Conservation (phyloP, 2,113 vertebrate genomes). For the Paracyprichromis sp. region DNA sequence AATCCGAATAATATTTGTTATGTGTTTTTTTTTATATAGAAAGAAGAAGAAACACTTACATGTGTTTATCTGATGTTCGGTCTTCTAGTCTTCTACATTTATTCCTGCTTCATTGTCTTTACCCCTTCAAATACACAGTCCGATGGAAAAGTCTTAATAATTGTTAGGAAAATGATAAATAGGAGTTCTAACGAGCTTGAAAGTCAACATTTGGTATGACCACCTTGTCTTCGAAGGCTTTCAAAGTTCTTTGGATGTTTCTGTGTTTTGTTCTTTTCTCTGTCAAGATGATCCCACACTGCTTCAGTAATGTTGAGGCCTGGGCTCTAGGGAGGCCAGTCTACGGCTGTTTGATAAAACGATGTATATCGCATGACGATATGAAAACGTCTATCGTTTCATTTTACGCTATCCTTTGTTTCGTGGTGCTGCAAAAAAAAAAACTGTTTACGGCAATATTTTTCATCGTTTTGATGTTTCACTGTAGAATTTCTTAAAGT, state of each 20-base stretch:
- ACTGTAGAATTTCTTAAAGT: background rate
- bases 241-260: background rate
- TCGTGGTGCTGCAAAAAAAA: background rate
- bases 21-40: background rate
- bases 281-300: background rate
- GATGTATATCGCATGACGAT: rapidly evolving
- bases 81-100: background rate
- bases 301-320: background rate
- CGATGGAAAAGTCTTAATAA: rapidly evolving
- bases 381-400: background rate
- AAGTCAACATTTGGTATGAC: background rate
- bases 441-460: rapidly evolving
- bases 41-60: background rate
- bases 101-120: background rate
- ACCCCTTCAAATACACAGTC: background rate
- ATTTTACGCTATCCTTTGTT: rapidly evolving
- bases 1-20: slow-evolving; percentile 30
- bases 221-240: background rate
- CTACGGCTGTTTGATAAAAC: background rate
- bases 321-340: background rate
- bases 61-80: background rate
- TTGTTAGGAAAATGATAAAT: background rate
- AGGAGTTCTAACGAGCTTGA: background rate
- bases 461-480: background rate
- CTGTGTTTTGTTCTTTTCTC: background rate